A percentile compares a stretch with the other conserved stretches of the same genome.
Conservation (phyloP, 2,113 vertebrate species). For the Nematolebias whitei region DNA sequence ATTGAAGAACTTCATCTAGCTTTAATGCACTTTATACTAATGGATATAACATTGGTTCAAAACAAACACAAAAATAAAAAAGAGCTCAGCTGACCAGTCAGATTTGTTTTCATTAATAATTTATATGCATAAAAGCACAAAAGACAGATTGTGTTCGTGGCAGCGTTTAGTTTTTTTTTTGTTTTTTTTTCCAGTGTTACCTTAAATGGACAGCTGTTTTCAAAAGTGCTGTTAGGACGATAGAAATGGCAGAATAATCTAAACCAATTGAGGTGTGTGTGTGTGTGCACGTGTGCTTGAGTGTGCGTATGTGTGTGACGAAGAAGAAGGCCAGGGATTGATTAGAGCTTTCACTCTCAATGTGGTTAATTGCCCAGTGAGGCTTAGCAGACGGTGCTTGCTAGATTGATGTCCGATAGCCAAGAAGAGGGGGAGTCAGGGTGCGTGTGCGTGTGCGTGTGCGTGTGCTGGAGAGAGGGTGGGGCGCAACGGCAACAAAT, state of each 20-base stretch:
- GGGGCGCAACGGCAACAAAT: constrained; percentile 35
- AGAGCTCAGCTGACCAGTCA: neutral
- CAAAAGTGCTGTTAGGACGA: constrained; percentile 48
- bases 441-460: constrained; percentile 30
- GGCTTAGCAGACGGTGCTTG: constrained; percentile 80
- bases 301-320: constrained; percentile 62
- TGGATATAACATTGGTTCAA: neutral
- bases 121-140: constrained; percentile 7
- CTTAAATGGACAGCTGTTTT: constrained; percentile 56
- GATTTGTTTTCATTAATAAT: constrained; percentile 16
- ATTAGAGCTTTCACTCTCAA: constrained; percentile 85
- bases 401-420: constrained; percentile 79
- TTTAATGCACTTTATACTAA: too few relatives aligned
- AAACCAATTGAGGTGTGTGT: constrained; percentile 44
- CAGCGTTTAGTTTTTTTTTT: too few relatives aligned
- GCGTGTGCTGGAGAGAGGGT: constrained; percentile 16
- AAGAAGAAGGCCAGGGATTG: constrained; percentile 80
- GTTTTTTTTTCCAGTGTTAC: constrained; percentile 50
- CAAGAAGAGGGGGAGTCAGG: constrained; percentile 59
- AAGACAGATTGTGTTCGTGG: constrained; percentile 18
- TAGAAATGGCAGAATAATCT: constrained; percentile 54
- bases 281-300: constrained; percentile 13
- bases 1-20: neutral
- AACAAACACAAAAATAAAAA: neutral
- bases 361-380: constrained; percentile 84